A percentile compares a stretch with the other conserved stretches of the same genome.
These are phyloP conservation scores for Bembecia ichneumoniformis DNA, from an alignment of 2,888 invertebrate genomes.

Conservation along the genomic window DNA sequence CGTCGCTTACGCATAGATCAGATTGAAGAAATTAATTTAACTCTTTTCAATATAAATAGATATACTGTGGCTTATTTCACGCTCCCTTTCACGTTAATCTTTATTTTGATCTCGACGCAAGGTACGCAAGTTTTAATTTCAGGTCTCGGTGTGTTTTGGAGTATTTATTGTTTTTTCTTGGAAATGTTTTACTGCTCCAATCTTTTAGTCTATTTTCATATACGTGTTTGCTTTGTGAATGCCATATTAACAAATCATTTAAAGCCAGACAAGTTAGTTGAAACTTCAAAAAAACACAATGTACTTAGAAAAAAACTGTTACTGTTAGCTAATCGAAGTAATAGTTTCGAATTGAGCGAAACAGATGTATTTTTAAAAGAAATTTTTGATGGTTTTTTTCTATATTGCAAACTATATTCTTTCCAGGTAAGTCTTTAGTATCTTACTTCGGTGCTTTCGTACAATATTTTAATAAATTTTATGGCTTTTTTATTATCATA, in stretches of 20 bases:
- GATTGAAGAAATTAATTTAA: not conserved
- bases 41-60: not conserved
- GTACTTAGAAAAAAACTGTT: not conserved
- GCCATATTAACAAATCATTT: not conserved
- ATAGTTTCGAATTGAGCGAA: slow-evolving; percentile 8
- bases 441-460: not conserved
- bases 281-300: not conserved
- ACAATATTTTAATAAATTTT: too few species aligned
- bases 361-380: slow-evolving; percentile 20
- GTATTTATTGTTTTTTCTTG: not conserved
- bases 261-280: not conserved
- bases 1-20: not conserved
- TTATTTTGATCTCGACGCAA: not conserved
- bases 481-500: too few species aligned
- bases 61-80: not conserved
- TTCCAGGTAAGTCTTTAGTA: slow-evolving; percentile 16
- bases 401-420: slow-evolving; percentile 18
- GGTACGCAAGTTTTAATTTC: not conserved
- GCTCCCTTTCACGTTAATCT: not conserved
- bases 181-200: not conserved
- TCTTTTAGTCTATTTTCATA: not conserved
- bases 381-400: slow-evolving; percentile 17
- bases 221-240: not conserved
- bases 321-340: not conserved
- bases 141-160: not conserved